Conservation (phyloP, 2,113 vertebrate genomes). For the Labeo catla region DNA sequence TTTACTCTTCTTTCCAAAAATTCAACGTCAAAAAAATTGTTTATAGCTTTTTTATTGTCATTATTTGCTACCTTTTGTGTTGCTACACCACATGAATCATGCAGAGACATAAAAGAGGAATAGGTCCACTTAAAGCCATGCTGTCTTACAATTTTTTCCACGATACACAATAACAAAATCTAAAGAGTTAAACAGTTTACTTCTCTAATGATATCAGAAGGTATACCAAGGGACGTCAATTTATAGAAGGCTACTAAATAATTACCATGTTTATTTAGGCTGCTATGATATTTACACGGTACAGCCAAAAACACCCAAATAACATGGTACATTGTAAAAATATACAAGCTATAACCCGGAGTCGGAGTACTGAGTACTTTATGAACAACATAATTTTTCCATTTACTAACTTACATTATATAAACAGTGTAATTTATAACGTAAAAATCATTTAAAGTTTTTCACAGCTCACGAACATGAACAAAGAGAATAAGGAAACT, state of each 20-base stretch:
- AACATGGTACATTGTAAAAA: not conserved
- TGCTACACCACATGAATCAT: not conserved
- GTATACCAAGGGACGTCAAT: not conserved
- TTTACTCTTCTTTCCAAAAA: not conserved
- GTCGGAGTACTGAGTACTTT: not conserved
- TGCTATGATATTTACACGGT: not conserved
- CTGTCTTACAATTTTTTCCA: not conserved
- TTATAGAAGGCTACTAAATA: not conserved
- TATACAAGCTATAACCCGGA: not conserved
- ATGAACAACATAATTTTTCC: not conserved
- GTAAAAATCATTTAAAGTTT: not conserved
- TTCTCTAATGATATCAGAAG: not conserved
- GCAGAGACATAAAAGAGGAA: not conserved
- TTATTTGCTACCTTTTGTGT: not conserved
- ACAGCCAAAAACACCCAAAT: not conserved
- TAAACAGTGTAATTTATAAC: not conserved
- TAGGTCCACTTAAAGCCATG: not conserved
- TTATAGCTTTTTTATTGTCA: not conserved
- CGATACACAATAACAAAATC: not conserved
- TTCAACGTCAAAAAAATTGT: not conserved
- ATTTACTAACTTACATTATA: not conserved
- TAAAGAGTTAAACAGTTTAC: not conserved
- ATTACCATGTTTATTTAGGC: not conserved
- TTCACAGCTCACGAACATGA: not conserved
- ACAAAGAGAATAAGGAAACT: slow-evolving; percentile 65